Evolutionary conservation across 1,140 invertebrate species (phyloP).

Genomic region (Pantala flavescens): DNA sequence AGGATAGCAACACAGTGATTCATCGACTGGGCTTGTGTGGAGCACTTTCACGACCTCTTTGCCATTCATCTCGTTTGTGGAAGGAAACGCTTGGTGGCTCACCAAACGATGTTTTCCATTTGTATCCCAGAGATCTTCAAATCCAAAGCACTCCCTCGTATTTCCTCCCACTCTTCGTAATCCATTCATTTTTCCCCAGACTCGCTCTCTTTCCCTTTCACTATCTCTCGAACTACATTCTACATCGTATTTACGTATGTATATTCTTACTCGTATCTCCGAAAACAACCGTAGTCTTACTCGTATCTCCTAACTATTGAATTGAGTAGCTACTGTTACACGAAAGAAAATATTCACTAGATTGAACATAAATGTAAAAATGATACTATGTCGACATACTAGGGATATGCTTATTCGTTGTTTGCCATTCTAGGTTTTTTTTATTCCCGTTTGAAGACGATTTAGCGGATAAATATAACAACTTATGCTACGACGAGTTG

Average conservation of each 20-base stretch:
- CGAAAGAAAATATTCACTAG: too few relatives aligned
- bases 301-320: too few relatives aligned
- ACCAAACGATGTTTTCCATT: constrained; percentile 9
- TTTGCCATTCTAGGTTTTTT: too few relatives aligned
- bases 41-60: neutral
- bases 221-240: neutral
- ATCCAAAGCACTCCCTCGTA: neutral
- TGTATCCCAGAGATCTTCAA: neutral
- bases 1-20: neutral
- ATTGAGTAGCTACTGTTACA: too few relatives aligned
- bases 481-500: too few relatives aligned
- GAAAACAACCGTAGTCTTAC: too few relatives aligned
- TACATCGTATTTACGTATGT: neutral
- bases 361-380: too few relatives aligned
- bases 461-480: too few relatives aligned
- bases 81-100: neutral
- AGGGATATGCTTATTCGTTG: too few relatives aligned
- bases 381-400: too few relatives aligned
- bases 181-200: neutral
- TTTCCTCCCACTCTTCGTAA: neutral
- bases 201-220: neutral
- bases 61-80: neutral
- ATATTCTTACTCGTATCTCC: neutral
- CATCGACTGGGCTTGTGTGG: neutral
- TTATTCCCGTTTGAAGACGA: too few relatives aligned